phyloP scores from a whole-genome alignment of 1,140 invertebrate genomes.

The Aphaenogaster rudis region DNA sequence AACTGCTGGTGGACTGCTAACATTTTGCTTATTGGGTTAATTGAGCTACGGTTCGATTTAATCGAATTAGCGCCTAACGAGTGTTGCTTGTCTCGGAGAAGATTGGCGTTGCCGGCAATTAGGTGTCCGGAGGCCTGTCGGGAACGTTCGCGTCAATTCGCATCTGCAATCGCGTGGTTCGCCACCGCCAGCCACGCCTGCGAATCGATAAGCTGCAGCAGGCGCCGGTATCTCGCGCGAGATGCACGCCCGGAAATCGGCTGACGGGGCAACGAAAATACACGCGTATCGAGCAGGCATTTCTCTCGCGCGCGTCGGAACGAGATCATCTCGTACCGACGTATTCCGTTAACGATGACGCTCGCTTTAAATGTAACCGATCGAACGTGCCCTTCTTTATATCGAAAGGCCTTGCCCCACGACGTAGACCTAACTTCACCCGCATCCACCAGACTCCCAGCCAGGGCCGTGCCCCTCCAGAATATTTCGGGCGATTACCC shows the following conservation, averaged over 20 bases:
- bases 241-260: conserved; percentile 28
- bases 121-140: neutral
- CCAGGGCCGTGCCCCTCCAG: neutral
- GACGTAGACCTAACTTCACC: neutral
- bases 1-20: too few species aligned
- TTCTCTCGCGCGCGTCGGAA: neutral
- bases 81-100: neutral
- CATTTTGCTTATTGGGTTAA: neutral
- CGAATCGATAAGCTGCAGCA: conserved; percentile 55
- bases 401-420: neutral
- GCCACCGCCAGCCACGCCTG: conserved; percentile 25
- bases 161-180: conserved; percentile 30
- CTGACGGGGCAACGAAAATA: neutral
- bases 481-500: neutral
- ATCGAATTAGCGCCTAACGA: neutral
- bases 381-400: neutral
- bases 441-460: neutral
- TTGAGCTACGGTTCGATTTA: neutral
- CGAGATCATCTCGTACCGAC: neutral
- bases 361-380: neutral
- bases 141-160: conserved; percentile 30
- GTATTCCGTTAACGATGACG: neutral
- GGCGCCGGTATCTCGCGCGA: conserved; percentile 19
- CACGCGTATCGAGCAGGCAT: neutral
- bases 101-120: neutral